Evolutionary conservation across 2,888 invertebrate genomes (phyloP).

Genomic region (Petrolisthes cinctipes): DNA sequence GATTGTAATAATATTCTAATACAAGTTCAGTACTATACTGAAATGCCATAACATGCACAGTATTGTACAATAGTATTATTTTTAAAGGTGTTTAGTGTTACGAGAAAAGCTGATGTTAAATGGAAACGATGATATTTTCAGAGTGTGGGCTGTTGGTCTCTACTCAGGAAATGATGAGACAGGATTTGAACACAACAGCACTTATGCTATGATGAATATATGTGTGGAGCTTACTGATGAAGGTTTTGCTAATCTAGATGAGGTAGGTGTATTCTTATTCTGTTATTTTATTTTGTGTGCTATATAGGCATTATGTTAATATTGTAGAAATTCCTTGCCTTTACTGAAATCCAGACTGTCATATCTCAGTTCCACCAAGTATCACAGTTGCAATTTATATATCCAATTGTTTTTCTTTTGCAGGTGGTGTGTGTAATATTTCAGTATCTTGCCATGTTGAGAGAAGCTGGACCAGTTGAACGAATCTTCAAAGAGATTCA

Average conservation of each 20-base stretch:
- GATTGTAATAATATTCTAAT: no score
- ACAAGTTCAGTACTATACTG: no score
- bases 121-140: conserved; percentile 68
- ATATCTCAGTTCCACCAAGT: no score
- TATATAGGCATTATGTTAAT: background rate
- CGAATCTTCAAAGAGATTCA: conserved; percentile 81
- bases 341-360: background rate
- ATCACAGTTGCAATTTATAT: background rate
- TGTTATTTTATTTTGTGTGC: background rate
- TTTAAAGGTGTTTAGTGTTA: no score
- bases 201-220: conserved; percentile 82
- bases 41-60: no score
- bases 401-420: background rate
- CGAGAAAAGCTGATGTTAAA: no score
- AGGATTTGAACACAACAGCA: conserved; percentile 83
- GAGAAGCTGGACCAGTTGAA: conserved; percentile 77
- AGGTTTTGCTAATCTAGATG: conserved; percentile 79
- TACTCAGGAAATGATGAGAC: conserved; percentile 78
- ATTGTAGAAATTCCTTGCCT: background rate
- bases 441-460: conserved; percentile 82
- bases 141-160: conserved; percentile 82
- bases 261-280: conserved; percentile 68
- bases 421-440: conserved; percentile 81
- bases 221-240: conserved; percentile 82
- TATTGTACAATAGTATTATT: no score